Percentiles rank a stretch among this genome's conserved stretches.
These are phyloP conservation scores for Axis porcinus DNA, from an alignment of 2,113 vertebrate genomes.

Conservation along the genomic window DNA sequence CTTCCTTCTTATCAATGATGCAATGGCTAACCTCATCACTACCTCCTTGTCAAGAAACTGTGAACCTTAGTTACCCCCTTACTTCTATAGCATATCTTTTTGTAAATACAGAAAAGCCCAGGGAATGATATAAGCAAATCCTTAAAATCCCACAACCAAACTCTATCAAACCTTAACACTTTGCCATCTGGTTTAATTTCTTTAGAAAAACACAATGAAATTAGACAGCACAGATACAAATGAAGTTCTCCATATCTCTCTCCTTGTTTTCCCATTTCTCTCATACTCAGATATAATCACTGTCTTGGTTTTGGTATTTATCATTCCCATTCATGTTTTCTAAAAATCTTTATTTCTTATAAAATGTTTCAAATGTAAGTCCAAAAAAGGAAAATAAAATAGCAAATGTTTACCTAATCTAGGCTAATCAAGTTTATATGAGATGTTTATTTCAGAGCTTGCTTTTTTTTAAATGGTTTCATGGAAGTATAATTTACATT, in stretches of 20 bases:
- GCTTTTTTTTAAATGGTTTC: background rate
- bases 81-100: background rate
- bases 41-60: background rate
- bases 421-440: background rate
- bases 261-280: background rate
- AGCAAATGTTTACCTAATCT: background rate
- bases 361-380: background rate
- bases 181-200: background rate
- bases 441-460: background rate
- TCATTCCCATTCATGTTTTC: background rate
- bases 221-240: background rate
- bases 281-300: background rate
- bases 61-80: background rate
- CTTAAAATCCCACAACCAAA: background rate
- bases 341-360: background rate
- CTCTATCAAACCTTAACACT: background rate
- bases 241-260: background rate
- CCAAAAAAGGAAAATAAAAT: background rate
- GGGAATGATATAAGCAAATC: background rate
- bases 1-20: background rate
- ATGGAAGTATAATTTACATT: background rate
- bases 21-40: background rate
- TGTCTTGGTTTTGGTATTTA: background rate
- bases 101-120: background rate
- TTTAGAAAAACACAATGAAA: background rate